phyloP scores from a whole-genome alignment of 2,113 vertebrate species.

The Electrona antarctica region DNA sequence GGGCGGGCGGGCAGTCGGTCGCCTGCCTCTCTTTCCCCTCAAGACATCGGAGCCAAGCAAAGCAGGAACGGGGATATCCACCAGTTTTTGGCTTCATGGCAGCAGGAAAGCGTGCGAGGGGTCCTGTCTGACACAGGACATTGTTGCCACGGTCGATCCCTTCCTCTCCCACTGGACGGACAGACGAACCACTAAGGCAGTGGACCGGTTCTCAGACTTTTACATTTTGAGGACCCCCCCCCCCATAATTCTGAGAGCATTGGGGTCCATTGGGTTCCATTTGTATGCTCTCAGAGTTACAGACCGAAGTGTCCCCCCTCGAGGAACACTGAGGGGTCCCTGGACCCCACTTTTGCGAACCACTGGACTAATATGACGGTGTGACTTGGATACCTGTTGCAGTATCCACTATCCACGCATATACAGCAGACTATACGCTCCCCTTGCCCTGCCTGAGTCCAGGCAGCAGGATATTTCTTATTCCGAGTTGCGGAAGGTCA shows the following conservation, averaged over 20 bases:
- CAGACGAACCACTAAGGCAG: slow-evolving; percentile 36
- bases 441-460: not conserved
- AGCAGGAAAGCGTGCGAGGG: not conserved
- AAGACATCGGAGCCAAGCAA: slow-evolving; percentile 28
- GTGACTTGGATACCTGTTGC: slow-evolving; percentile 4
- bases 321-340: no score
- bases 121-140: not conserved
- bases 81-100: not conserved
- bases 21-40: slow-evolving; percentile 7
- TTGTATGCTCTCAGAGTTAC: no score
- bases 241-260: no score
- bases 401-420: not conserved
- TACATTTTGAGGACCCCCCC: no score
- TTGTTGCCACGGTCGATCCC: not conserved
- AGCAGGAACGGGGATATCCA: slow-evolving; percentile 14
- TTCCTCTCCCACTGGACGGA: slow-evolving; percentile 12
- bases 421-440: not conserved
- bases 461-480: not conserved
- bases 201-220: no score
- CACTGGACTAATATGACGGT: not conserved
- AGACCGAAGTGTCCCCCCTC: no score
- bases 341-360: no score
- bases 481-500: not conserved
- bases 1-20: not conserved
- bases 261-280: no score